Base-by-base conservation (phyloP, 2,888 invertebrate genomes). In the Lasioglossum vierecki region DNA sequence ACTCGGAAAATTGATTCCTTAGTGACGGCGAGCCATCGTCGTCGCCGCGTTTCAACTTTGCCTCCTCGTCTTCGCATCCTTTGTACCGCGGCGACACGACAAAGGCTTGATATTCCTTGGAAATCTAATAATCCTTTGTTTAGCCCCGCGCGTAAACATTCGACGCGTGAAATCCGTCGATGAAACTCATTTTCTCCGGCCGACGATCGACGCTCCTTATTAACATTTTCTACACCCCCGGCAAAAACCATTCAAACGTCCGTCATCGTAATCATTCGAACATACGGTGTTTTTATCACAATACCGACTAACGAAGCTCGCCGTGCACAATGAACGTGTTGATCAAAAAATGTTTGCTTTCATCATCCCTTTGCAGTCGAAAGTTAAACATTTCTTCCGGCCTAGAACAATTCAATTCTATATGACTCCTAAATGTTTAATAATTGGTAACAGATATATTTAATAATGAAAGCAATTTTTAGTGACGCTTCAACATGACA, bases 1-100 rank as follows among this genome's bases (percentile, higher is more conserved):
- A 86, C 80, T 85, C 83, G 88, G 89, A 90, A 91, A 91, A 91
- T 91, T 91, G 90, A 91, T 91, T 91, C 85, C 88, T 84, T 79
- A 78, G 84, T 66, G 85, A 85, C 66, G 87, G 35, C 60, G 68
- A 46, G 66, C 39, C 76, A 86, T 79, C 91, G 89, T 30, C 76
- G 88, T 76, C 91, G 89, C 86, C 66, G 76, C 83, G 82, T 89
- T 88, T 87, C 82, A 88, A 74, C 78, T 66, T 76, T 18, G 46
- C 60, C 74, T 75, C 30, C 11, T n/a, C 80, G 49, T 83, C 76
- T 46, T 68, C 76, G 79, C 79, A 44, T 46, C 66, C 26, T 73
- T 74, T 80, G 46, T 68, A n/a, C 26, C 26, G 30, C 68, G 22
- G 35, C 57, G 15, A 13, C 63, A 26, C 68, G 71, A 60, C 73